phyloP scores from a whole-genome alignment of 2,888 invertebrate genomes.

The Pediacus dermestoides region DNA sequence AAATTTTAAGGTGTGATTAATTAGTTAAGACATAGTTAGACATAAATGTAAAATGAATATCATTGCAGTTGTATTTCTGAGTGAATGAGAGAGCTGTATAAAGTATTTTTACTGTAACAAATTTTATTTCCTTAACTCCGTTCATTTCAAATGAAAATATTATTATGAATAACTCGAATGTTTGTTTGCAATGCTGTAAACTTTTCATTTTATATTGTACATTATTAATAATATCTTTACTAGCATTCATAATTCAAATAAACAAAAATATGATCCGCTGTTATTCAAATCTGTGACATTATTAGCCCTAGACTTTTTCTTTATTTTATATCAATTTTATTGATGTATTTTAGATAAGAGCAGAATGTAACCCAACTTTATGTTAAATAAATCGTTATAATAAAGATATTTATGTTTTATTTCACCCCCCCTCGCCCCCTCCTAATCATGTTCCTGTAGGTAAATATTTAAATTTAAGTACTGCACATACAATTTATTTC shows the following conservation, averaged over 20 bases:
- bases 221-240: slow-evolving; percentile 17
- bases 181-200: slow-evolving; percentile 23
- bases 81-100: slow-evolving; percentile 38
- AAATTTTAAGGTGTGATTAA: slow-evolving; percentile 42
- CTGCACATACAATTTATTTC: too few species aligned
- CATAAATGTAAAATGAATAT: slow-evolving; percentile 45
- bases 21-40: slow-evolving; percentile 37
- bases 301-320: slow-evolving; percentile 34
- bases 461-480: too few species aligned
- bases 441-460: too few species aligned
- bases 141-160: slow-evolving; percentile 19
- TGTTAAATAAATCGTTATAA: slow-evolving; percentile 42
- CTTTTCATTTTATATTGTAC: slow-evolving; percentile 17
- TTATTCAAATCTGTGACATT: slow-evolving; percentile 33
- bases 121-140: slow-evolving; percentile 25
- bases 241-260: slow-evolving; percentile 32
- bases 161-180: slow-evolving; percentile 8
- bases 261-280: slow-evolving; percentile 34
- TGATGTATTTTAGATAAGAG: slow-evolving; percentile 40
- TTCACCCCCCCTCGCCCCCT: too few species aligned
- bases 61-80: slow-evolving; percentile 40
- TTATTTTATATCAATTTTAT: slow-evolving; percentile 37
- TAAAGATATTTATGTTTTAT: slow-evolving; percentile 19
- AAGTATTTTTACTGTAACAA: slow-evolving; percentile 43
- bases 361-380: slow-evolving; percentile 40